A percentile compares a stretch with the other conserved stretches of the same genome.
These are phyloP conservation scores for Chaetogeoica ovagalla DNA, from an alignment of 2,888 invertebrate species.

Conservation along the genomic window DNA sequence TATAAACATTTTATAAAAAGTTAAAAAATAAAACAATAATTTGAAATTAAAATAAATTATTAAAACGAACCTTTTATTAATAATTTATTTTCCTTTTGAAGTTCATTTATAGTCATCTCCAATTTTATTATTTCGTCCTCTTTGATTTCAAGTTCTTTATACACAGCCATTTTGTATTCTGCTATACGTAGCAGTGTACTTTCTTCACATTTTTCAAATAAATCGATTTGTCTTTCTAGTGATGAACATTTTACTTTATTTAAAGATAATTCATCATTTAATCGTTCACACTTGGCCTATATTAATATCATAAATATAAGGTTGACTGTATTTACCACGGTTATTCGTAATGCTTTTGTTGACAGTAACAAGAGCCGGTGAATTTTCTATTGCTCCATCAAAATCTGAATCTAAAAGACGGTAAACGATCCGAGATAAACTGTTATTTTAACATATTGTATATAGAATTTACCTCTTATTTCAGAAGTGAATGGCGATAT, in stretches of 20 bases:
- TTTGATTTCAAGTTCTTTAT: constrained; percentile 75
- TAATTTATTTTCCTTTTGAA: constrained; percentile 53
- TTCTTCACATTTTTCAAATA: constrained; percentile 70
- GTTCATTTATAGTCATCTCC: constrained; percentile 52
- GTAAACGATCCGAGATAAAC: not conserved
- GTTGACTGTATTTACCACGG: constrained; percentile 46
- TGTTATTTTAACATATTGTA: not conserved
- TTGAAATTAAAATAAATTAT: not conserved
- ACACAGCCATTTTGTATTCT: constrained; percentile 81
- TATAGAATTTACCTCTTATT: constrained; percentile 24
- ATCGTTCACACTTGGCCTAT: constrained; percentile 35
- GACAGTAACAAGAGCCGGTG: constrained; percentile 59
- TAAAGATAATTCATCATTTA: constrained; percentile 60
- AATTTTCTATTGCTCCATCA: constrained; percentile 65
- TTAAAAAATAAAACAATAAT: not conserved
- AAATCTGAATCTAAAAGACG: not conserved
- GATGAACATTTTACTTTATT: constrained; percentile 63
- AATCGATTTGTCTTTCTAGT: constrained; percentile 65
- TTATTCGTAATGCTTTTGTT: constrained; percentile 54
- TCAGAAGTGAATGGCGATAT: constrained; percentile 34
- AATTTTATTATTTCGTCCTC: constrained; percentile 60
- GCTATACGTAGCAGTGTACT: constrained; percentile 74
- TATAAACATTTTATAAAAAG: not conserved
- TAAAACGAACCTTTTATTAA: constrained; percentile 30
- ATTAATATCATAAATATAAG: not conserved